These are phyloP conservation scores for Frankliniella intonsa DNA, from an alignment of 2,888 invertebrate species.

Conservation along the genomic window DNA sequence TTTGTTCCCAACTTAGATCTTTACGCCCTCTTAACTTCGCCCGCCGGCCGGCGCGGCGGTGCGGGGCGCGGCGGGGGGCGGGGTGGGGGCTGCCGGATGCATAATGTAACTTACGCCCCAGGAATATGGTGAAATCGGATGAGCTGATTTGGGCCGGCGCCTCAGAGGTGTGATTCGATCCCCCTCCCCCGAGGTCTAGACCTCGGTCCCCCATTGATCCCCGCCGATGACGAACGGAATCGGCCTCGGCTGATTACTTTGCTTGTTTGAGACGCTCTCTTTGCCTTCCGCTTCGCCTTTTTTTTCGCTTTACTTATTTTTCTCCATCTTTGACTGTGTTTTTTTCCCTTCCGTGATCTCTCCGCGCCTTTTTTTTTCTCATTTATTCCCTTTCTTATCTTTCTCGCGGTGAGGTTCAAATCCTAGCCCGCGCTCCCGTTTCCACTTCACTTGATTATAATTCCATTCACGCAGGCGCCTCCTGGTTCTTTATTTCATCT, in stretches of 20 bases:
- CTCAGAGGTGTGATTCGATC: too few species aligned
- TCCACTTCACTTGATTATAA: background rate
- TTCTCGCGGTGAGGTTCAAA: background rate
- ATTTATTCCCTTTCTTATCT: too few species aligned
- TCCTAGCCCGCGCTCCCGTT: background rate
- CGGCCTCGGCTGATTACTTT: background rate
- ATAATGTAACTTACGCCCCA: background rate
- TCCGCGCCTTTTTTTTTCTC: background rate
- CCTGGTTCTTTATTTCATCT: background rate
- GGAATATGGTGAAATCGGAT: slow-evolving; percentile 16
- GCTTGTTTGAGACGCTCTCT: background rate
- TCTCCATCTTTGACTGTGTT: background rate
- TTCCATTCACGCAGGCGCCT: background rate
- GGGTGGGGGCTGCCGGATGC: background rate
- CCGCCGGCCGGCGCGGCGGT: background rate
- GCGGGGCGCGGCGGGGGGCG: background rate
- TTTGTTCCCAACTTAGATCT: slow-evolving; percentile 23
- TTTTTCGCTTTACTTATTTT: background rate
- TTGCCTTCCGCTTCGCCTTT: background rate
- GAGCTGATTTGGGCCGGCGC: background rate
- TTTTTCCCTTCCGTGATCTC: background rate
- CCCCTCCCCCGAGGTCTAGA: too few species aligned
- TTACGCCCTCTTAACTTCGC: slow-evolving; percentile 12
- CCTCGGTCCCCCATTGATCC: too few species aligned
- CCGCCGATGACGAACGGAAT: too few species aligned